Percentiles rank a stretch among this genome's conserved stretches.
These are phyloP conservation scores for Silurus asotus DNA, from an alignment of 2,113 vertebrate genomes.

Conservation along the genomic window DNA sequence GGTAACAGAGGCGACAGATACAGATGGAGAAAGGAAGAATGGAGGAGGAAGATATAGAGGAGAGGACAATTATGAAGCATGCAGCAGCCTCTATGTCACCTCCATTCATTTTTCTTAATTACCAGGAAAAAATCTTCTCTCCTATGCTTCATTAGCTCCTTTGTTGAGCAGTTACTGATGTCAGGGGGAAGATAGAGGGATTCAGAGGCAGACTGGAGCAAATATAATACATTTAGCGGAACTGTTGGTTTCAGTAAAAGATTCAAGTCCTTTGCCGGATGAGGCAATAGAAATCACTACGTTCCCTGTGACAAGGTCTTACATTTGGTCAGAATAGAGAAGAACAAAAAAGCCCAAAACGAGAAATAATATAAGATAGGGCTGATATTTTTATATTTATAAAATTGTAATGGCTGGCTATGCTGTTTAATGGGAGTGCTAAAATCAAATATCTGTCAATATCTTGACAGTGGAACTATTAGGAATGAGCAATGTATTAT, in stretches of 20 bases:
- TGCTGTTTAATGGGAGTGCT: background rate
- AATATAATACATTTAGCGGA: conserved; percentile 47
- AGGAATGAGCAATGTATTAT: background rate
- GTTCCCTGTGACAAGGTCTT: background rate
- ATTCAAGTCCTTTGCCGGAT: background rate
- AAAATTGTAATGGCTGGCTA: background rate
- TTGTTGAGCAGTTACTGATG: conserved; percentile 74
- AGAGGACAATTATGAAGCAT: conserved; percentile 69
- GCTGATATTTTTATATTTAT: background rate
- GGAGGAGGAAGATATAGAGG: conserved; percentile 34
- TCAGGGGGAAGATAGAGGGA: conserved; percentile 73
- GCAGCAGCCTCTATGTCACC: conserved; percentile 67
- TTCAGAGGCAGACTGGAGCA: conserved; percentile 55
- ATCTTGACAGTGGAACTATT: background rate
- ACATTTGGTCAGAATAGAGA: background rate
- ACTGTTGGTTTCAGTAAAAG: conserved; percentile 10
- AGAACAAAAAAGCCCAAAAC: background rate
- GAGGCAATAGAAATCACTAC: background rate
- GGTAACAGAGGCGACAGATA: conserved; percentile 15
- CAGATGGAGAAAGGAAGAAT: conserved; percentile 20
- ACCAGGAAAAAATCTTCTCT: conserved; percentile 67
- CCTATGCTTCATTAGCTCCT: conserved; percentile 75
- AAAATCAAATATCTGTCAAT: background rate
- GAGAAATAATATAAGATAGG: background rate
- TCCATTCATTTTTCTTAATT: conserved; percentile 80